phyloP scores from a whole-genome alignment of 2,888 invertebrate genomes.

The Priocnemis perturbator region DNA sequence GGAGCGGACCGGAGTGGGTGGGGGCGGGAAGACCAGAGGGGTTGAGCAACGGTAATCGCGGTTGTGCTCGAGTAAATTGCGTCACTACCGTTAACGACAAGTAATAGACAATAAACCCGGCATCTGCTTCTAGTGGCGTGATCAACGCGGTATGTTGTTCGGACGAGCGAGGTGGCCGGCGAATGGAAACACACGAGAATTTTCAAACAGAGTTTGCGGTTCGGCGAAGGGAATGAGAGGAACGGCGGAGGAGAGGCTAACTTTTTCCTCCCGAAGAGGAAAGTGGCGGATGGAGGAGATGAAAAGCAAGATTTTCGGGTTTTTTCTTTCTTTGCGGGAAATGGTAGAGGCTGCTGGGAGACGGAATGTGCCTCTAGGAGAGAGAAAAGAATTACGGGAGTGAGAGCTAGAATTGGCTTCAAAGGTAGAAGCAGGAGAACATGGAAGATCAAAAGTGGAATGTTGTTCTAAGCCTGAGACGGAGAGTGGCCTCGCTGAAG shows the following conservation, averaged over 20 bases:
- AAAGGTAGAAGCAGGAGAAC: too few species aligned
- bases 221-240: background rate
- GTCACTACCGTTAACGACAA: conserved; percentile 25
- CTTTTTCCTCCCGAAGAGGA: background rate
- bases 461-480: too few species aligned
- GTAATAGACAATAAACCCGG: conserved; percentile 32
- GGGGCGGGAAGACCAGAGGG: background rate
- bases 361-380: too few species aligned
- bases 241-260: background rate
- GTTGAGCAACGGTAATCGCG: conserved; percentile 37
- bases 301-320: too few species aligned
- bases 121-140: conserved; percentile 29
- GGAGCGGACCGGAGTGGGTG: background rate
- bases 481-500: too few species aligned
- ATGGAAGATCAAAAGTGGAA: too few species aligned
- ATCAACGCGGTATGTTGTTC: conserved; percentile 24
- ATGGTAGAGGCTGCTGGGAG: too few species aligned
- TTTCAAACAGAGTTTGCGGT: too few species aligned
- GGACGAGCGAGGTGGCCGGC: background rate
- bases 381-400: too few species aligned
- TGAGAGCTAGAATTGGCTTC: too few species aligned
- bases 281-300: background rate
- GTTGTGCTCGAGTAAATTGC: conserved; percentile 42
- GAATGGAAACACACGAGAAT: too few species aligned
- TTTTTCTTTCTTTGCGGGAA: too few species aligned